These are phyloP conservation scores for Pseudococcus longispinus DNA, from an alignment of 2,888 invertebrate genomes.

Conservation along the genomic window DNA sequence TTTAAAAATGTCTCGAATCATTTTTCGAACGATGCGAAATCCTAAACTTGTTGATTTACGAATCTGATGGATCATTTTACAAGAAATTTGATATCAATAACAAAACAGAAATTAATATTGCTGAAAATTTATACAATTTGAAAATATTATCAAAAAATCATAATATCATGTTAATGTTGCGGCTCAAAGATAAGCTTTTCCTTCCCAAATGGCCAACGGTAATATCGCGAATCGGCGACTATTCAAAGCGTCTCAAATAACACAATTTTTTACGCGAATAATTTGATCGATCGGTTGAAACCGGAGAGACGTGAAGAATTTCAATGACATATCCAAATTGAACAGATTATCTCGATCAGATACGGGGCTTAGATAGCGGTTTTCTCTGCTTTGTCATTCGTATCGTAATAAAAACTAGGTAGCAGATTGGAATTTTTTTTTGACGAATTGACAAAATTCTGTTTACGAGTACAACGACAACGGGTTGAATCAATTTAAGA, in stretches of 20 bases:
- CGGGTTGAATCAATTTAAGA: not conserved
- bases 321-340: not conserved
- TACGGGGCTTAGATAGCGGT: not conserved
- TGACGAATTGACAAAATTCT: not conserved
- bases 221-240: not conserved
- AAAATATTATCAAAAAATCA: too few species aligned
- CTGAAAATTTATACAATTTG: too few species aligned
- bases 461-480: not conserved
- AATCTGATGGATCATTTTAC: too few species aligned
- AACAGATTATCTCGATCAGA: not conserved
- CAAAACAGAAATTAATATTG: too few species aligned
- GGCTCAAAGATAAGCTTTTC: not conserved
- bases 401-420: not conserved
- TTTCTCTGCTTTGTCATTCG: not conserved
- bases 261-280: not conserved
- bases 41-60: too few species aligned
- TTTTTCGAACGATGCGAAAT: too few species aligned
- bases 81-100: too few species aligned
- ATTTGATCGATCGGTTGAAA: not conserved
- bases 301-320: not conserved
- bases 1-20: too few species aligned
- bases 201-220: not conserved
- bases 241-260: not conserved
- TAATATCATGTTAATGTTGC: too few species aligned
- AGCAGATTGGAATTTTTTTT: not conserved